Percentiles rank a stretch among this genome's conserved stretches.
Evolutionary conservation across 1,140 invertebrate genomes (phyloP).

Genomic region (Drosophila rhopaloa): DNA sequence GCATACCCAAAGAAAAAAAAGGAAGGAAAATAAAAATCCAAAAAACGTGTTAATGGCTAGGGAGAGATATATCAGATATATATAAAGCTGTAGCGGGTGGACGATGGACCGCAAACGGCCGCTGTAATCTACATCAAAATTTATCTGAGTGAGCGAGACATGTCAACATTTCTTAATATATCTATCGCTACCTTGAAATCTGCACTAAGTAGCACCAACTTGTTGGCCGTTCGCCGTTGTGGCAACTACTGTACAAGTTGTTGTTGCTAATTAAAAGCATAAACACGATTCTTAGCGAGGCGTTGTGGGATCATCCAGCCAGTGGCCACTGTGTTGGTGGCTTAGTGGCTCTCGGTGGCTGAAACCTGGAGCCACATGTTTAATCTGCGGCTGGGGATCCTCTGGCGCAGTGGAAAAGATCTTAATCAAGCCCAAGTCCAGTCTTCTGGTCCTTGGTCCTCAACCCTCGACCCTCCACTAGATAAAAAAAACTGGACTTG

Average conservation of each 20-base stretch:
- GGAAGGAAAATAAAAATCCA: constrained; percentile 38
- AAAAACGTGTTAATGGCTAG: constrained; percentile 57
- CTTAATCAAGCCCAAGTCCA: constrained; percentile 66
- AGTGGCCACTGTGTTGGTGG: constrained; percentile 33
- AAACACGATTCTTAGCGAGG: constrained; percentile 83
- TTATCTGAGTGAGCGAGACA: constrained; percentile 81
- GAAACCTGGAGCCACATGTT: constrained; percentile 54
- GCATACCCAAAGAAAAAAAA: constrained; percentile 29
- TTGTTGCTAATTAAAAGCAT: constrained; percentile 84
- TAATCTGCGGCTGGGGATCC: constrained; percentile 66
- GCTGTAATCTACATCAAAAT: constrained; percentile 79
- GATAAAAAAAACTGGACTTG: constrained; percentile 43
- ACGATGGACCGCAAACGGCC: constrained; percentile 19
- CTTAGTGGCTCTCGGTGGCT: constrained; percentile 7
- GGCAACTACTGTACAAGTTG: constrained; percentile 79
- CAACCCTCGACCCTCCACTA: constrained; percentile 44
- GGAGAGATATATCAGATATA: constrained; percentile 45
- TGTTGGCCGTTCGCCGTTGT: constrained; percentile 39
- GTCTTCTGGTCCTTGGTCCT: constrained; percentile 35
- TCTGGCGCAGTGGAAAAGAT: constrained; percentile 62
- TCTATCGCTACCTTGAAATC: constrained; percentile 81
- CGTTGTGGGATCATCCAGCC: constrained; percentile 54
- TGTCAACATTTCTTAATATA: constrained; percentile 83
- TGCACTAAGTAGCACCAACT: constrained; percentile 78
- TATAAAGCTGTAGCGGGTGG: constrained; percentile 27